phyloP scores from a whole-genome alignment of 1,140 invertebrate species.

The Hirudo medicinalis region DNA sequence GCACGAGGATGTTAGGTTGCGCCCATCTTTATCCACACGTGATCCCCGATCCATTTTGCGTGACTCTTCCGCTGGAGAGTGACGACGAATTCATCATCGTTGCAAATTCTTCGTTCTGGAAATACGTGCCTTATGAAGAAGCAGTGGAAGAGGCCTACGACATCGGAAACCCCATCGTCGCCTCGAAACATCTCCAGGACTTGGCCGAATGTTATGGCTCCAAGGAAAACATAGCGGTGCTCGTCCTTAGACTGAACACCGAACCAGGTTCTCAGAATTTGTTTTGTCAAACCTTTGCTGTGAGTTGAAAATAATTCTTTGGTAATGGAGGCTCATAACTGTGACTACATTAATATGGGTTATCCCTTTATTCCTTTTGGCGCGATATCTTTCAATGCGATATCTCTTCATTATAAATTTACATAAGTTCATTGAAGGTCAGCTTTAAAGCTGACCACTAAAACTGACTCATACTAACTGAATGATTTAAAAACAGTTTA shows the following conservation, averaged over 20 bases:
- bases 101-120: slow-evolving; percentile 38
- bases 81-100: slow-evolving; percentile 39
- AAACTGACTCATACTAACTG: too few species aligned
- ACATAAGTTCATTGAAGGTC: too few species aligned
- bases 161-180: slow-evolving; percentile 37
- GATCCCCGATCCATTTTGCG: slow-evolving; percentile 35
- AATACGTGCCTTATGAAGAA: slow-evolving; percentile 34
- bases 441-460: too few species aligned
- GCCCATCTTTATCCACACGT: slow-evolving; percentile 37
- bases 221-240: slow-evolving; percentile 38
- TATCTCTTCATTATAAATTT: too few species aligned
- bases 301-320: neutral
- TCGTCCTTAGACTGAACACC: slow-evolving; percentile 32
- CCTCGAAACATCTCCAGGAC: slow-evolving; percentile 39
- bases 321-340: too few species aligned
- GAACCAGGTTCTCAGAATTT: slow-evolving; percentile 9
- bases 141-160: slow-evolving; percentile 34
- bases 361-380: too few species aligned
- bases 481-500: too few species aligned
- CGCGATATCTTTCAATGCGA: too few species aligned
- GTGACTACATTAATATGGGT: too few species aligned
- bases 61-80: slow-evolving; percentile 27
- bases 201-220: slow-evolving; percentile 39
- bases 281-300: neutral
- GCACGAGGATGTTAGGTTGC: slow-evolving; percentile 36